Evolutionary conservation across 1,140 invertebrate species (phyloP).

Genomic region (Ostrea edulis): DNA sequence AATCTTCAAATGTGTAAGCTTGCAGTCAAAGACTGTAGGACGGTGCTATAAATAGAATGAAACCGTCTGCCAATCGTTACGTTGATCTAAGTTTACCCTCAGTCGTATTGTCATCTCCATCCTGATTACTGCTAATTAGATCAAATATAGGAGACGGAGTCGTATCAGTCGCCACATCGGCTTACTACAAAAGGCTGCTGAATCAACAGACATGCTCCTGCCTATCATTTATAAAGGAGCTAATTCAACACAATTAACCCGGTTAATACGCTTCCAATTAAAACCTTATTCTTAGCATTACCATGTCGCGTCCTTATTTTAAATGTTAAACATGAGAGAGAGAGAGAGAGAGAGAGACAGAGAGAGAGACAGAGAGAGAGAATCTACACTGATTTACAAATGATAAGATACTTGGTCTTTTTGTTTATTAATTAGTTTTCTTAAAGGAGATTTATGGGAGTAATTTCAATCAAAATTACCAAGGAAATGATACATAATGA

Average conservation of each 20-base stretch:
- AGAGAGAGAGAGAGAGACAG: conserved; percentile 14
- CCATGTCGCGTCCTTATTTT: neutral
- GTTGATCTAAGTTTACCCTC: neutral
- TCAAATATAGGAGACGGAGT: neutral
- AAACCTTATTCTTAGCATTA: neutral
- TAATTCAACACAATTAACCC: conserved; percentile 8
- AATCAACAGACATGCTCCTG: neutral
- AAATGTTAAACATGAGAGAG: neutral
- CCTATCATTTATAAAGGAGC: neutral
- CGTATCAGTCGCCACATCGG: neutral
- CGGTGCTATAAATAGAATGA: too few species aligned
- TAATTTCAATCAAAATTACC: too few species aligned
- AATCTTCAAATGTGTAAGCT: too few species aligned
- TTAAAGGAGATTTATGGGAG: too few species aligned
- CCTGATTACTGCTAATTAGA: neutral
- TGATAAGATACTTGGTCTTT: too few species aligned
- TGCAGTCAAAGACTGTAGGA: too few species aligned
- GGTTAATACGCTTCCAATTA: neutral
- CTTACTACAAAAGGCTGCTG: neutral
- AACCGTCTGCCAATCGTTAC: neutral
- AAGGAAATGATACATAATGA: too few species aligned
- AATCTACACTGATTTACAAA: too few species aligned
- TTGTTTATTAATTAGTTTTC: too few species aligned
- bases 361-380: neutral
- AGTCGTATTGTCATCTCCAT: neutral